Evolutionary conservation across 2,888 invertebrate species (phyloP), one percentile per base, ranked within the genome.

Genomic region (Amphipyra tragopoginis): DNA sequence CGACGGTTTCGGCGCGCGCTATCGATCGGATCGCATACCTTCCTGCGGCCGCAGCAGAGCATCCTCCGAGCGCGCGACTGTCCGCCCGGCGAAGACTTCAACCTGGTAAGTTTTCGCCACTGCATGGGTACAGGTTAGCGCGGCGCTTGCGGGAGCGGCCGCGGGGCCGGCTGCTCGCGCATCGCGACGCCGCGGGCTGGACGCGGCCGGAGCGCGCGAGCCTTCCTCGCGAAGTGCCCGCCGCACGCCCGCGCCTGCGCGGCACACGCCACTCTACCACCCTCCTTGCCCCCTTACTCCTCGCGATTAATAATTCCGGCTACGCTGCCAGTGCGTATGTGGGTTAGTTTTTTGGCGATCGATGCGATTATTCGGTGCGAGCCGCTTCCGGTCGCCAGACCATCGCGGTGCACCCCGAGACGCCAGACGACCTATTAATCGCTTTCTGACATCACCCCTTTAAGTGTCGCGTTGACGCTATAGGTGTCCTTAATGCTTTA

Each of bases 41-140:
- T 98, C 96, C 98, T 97, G 95, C 98, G 97, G 96, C 98, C 98
- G 97, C 98, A 98, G 97, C 98, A 98, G 96, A 98, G 97, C 98
- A 98, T 98, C 96, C 96, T 97, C 96, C 97, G 97, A 96, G 97
- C 97, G 96, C 97, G 96, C 90, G 94, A 93, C 88, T 91, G 94
- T 89, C 93, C 94, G 92, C 94, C 93, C 95, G 96, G 96, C 95
- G 96, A 96, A 96, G 96, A 96, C 95, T 96, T 96, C 95, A 96
- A 96, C 96, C 97, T 97, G 95, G 97, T 96, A 94, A 97, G 96
- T 96, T 97, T 97, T 95, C 97, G 96, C 97, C 97, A 97, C 97
- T 97, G 97, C 97, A 97, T 97, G 96, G 96, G 96, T 95, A 93
- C 95, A 92, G 95, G 94, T 95, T 95, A 96, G 94, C 95, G 96